Conservation (phyloP, 2,797 vertebrate genomes). For the Scleropages formosus region DNA sequence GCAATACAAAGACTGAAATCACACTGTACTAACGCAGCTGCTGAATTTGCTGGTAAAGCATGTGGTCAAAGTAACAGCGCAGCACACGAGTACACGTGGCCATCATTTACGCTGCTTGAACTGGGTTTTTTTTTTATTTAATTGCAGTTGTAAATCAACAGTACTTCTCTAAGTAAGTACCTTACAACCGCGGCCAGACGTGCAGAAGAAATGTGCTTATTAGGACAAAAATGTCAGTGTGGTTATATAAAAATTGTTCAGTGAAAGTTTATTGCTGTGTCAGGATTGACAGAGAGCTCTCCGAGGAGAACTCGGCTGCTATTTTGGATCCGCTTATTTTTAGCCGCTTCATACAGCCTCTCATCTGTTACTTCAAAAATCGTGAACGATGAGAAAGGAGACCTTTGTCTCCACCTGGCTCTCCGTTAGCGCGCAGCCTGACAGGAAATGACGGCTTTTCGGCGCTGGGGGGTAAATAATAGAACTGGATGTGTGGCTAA, state of each 20-base stretch:
- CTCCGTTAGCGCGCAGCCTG: constrained; percentile 28
- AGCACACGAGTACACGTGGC: too few species aligned
- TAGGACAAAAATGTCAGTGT: background rate
- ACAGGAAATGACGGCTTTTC: constrained; percentile 33
- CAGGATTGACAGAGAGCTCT: background rate
- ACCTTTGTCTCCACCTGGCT: constrained; percentile 17
- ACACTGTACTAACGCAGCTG: too few species aligned
- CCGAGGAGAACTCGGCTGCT: background rate
- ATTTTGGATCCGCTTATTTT: constrained; percentile 28
- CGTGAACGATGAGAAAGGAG: background rate
- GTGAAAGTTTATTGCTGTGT: constrained; percentile 1
- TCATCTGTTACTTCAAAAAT: constrained; percentile 14
- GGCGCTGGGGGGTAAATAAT: constrained; percentile 30
- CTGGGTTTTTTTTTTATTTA: too few species aligned
- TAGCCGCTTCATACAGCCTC: constrained; percentile 25
- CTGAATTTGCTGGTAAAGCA: too few species aligned
- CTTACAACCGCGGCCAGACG: background rate
- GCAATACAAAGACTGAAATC: too few species aligned
- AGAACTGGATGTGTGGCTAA: constrained; percentile 17
- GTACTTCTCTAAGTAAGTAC: too few species aligned
- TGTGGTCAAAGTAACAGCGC: too few species aligned
- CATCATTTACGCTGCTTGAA: too few species aligned
- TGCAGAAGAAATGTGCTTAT: background rate
- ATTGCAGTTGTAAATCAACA: too few species aligned
- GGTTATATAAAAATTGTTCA: background rate